These are phyloP conservation scores for Falco cherrug DNA, from an alignment of 2,797 vertebrate species.

Conservation along the genomic window DNA sequence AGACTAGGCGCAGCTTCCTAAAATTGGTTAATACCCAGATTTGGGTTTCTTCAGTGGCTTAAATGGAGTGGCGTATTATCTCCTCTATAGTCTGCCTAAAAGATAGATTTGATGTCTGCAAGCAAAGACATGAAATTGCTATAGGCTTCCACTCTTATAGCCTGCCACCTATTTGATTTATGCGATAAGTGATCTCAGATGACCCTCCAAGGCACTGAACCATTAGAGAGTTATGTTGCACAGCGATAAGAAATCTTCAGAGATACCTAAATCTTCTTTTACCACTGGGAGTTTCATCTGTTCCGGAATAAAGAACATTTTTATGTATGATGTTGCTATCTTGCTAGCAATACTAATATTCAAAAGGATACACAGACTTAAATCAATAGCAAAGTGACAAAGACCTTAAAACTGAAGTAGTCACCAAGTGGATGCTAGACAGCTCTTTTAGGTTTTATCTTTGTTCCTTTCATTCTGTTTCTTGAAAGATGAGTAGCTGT, in stretches of 20 bases:
- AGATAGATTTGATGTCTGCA: conserved; percentile 66
- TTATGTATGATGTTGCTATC: conserved; percentile 71
- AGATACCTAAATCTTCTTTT: conserved; percentile 73
- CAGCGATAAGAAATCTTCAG: conserved; percentile 75
- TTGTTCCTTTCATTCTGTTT: conserved; percentile 51
- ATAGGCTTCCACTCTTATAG: conserved; percentile 58
- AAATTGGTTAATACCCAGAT: conserved; percentile 48
- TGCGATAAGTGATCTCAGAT: conserved; percentile 72
- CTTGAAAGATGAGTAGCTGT: conserved; percentile 52
- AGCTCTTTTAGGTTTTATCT: conserved; percentile 53
- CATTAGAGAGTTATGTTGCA: conserved; percentile 71
- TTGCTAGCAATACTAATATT: conserved; percentile 70
- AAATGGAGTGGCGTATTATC: conserved; percentile 60
- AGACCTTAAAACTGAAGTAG: conserved; percentile 56
- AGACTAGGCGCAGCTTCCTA: conserved; percentile 36
- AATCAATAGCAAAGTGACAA: conserved; percentile 65
- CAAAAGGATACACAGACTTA: conserved; percentile 65
- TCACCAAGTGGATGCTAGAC: conserved; percentile 32
- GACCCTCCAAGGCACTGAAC: conserved; percentile 73
- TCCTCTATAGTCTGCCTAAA: conserved; percentile 59
- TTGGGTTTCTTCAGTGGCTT: conserved; percentile 43
- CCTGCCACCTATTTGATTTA: conserved; percentile 73
- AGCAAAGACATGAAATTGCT: conserved; percentile 69
- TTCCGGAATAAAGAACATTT: conserved; percentile 66
- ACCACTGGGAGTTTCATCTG: conserved; percentile 62